Evolutionary conservation across 1,140 invertebrate genomes (phyloP).

Genomic region (Drosophila bifasciata): DNA sequence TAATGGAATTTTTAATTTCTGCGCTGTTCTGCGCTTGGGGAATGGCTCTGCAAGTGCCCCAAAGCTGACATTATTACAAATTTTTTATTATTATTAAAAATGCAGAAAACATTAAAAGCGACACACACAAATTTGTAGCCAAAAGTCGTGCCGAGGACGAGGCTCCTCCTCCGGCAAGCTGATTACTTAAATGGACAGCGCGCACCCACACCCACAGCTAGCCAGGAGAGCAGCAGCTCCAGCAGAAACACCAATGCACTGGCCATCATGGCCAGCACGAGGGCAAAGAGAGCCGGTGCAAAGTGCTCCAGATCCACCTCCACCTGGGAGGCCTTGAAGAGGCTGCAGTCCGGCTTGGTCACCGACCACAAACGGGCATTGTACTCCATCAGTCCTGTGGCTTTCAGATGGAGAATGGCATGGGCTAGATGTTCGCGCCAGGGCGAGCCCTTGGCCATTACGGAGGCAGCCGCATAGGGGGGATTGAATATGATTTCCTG

Average conservation of each 20-base stretch:
- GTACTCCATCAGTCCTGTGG: slow-evolving; percentile 58
- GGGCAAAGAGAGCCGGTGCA: slow-evolving; percentile 62
- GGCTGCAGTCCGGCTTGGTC: slow-evolving; percentile 56
- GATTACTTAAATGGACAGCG: slow-evolving; percentile 49
- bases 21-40: slow-evolving; percentile 28
- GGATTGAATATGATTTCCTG: slow-evolving; percentile 68
- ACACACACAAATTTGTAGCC: slow-evolving; percentile 46
- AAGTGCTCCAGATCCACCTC: slow-evolving; percentile 76
- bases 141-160: slow-evolving; percentile 24
- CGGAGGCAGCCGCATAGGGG: slow-evolving; percentile 26
- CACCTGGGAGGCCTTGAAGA: slow-evolving; percentile 46
- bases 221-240: slow-evolving; percentile 49
- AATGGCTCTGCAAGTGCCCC: slow-evolving; percentile 18
- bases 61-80: slow-evolving; percentile 58
- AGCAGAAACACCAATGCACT: slow-evolving; percentile 54
- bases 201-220: slow-evolving; percentile 8
- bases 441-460: slow-evolving; percentile 59
- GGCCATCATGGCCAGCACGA: slow-evolving; percentile 56
- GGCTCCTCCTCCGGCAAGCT: slow-evolving; percentile 7
- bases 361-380: slow-evolving; percentile 64
- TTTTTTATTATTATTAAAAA: slow-evolving; percentile 68
- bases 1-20: slow-evolving; percentile 78
- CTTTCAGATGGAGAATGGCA: slow-evolving; percentile 46
- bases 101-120: slow-evolving; percentile 55
- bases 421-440: slow-evolving; percentile 64